These are phyloP conservation scores for Dasypogon diadema DNA, from an alignment of 2,888 invertebrate genomes.

Conservation along the genomic window DNA sequence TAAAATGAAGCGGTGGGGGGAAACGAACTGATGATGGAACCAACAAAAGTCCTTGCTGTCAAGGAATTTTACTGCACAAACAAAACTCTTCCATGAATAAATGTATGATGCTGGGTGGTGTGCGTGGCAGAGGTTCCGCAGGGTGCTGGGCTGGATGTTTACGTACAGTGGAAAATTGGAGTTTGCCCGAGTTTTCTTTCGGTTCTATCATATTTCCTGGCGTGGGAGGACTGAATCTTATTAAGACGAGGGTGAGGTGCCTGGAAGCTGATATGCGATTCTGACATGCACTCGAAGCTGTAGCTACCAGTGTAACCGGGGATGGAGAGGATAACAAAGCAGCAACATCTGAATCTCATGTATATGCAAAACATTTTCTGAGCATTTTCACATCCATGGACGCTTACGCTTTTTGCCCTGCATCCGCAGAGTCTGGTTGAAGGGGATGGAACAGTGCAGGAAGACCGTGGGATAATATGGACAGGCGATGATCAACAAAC, in stretches of 20 bases:
- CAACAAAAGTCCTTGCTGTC: constrained; percentile 17
- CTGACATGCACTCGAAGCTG: neutral
- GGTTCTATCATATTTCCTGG: neutral
- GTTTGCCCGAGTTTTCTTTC: constrained; percentile 21
- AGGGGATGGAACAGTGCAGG: neutral
- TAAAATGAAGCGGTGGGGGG: constrained; percentile 6
- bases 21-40: neutral
- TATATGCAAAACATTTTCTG: constrained; percentile 42
- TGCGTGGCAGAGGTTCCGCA: neutral
- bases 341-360: constrained; percentile 43
- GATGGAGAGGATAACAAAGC: constrained; percentile 12
- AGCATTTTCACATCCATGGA: constrained; percentile 36
- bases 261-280: constrained; percentile 24
- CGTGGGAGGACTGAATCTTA: neutral
- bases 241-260: neutral
- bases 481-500: neutral
- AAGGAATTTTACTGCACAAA: constrained; percentile 22
- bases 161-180: constrained; percentile 5
- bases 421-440: neutral
- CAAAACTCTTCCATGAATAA: constrained; percentile 26
- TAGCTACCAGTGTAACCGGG: constrained; percentile 14
- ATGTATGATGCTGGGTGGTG: constrained; percentile 4
- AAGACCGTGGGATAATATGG: neutral
- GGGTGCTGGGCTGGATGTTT: neutral
- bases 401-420: constrained; percentile 9